Percentiles rank a stretch among this genome's conserved stretches.
Evolutionary conservation across 2,888 invertebrate genomes (phyloP).

Genomic region (Pachymerium ferrugineum): DNA sequence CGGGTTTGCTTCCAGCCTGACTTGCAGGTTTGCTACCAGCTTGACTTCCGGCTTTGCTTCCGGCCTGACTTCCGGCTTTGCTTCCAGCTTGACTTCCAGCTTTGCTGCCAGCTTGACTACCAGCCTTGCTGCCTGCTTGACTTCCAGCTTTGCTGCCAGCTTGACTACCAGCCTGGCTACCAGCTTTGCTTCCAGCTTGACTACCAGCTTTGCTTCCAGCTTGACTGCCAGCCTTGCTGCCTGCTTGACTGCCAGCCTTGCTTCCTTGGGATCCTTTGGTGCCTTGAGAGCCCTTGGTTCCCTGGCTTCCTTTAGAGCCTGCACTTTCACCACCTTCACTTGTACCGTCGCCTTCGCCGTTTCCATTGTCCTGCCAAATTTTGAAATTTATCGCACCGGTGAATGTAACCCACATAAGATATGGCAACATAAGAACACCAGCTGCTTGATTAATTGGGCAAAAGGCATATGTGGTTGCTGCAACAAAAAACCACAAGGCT

Average conservation of each 20-base stretch:
- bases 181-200: not conserved
- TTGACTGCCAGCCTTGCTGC: not conserved
- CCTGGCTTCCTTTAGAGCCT: not conserved
- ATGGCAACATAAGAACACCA: conserved; percentile 65
- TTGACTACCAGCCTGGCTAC: not conserved
- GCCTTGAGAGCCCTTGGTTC: not conserved
- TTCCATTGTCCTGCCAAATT: conserved; percentile 29
- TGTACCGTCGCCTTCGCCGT: not conserved
- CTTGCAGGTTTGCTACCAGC: not conserved
- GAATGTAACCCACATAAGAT: conserved; percentile 65
- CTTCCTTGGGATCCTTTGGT: too few relatives aligned
- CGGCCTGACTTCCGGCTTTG: not conserved
- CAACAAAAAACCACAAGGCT: conserved; percentile 21
- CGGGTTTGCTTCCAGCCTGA: not conserved
- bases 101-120: not conserved
- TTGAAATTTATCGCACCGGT: conserved; percentile 50
- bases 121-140: not conserved
- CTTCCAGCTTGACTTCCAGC: not conserved
- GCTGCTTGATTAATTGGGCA: conserved; percentile 62
- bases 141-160: not conserved
- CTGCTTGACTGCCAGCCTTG: not conserved
- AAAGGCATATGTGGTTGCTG: not conserved
- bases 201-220: not conserved
- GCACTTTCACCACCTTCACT: not conserved
- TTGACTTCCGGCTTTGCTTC: not conserved